Evolutionary conservation across 2,113 vertebrate species (phyloP).

Genomic region (Corynorhinus townsendii): DNA sequence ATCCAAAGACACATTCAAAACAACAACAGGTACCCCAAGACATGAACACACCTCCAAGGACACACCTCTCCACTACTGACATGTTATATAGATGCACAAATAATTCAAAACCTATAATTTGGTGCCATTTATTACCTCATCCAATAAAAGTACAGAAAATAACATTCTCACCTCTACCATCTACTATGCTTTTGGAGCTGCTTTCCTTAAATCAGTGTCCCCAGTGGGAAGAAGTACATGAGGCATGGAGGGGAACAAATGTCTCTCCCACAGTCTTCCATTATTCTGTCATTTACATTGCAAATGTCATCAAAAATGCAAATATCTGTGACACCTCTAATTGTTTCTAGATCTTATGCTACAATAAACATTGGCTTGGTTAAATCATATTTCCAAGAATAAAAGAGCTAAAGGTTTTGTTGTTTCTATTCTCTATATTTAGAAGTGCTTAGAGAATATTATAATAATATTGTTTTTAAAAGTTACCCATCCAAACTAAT

Average conservation of each 20-base stretch:
- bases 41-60: neutral
- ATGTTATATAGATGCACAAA: neutral
- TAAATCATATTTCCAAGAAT: constrained; percentile 51
- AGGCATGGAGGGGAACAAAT: constrained; percentile 45
- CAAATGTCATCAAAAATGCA: constrained; percentile 64
- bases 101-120: constrained; percentile 22
- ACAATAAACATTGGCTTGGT: constrained; percentile 26
- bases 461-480: constrained; percentile 34
- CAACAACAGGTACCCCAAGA: neutral
- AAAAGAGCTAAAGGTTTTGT: constrained; percentile 7
- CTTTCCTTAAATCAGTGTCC: constrained; percentile 52
- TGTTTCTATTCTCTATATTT: constrained; percentile 52
- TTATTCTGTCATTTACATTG: constrained; percentile 64
- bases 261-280: constrained; percentile 45
- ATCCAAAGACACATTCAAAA: neutral
- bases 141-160: constrained; percentile 48
- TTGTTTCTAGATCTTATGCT: constrained; percentile 39
- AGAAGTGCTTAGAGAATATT: constrained; percentile 27
- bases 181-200: constrained; percentile 26
- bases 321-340: constrained; percentile 45
- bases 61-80: neutral
- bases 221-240: constrained; percentile 1
- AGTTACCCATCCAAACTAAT: constrained; percentile 3
- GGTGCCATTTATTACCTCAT: constrained; percentile 39
- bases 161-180: constrained; percentile 41